phyloP scores from a whole-genome alignment of 2,888 invertebrate genomes.

The Diploptera punctata region DNA sequence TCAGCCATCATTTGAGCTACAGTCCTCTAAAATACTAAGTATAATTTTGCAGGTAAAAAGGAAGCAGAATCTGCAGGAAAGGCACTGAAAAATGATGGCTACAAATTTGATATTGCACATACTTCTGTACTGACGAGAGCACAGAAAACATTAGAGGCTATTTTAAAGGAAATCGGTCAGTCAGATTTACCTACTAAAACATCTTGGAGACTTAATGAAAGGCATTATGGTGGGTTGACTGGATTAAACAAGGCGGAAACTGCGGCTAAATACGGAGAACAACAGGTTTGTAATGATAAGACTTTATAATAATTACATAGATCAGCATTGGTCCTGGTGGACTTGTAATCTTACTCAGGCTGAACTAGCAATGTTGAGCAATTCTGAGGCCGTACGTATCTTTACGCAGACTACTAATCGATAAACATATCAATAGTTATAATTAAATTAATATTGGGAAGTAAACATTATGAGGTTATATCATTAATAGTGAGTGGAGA shows the following conservation, averaged over 20 bases:
- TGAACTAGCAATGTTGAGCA: no score
- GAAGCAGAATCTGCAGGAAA: constrained; percentile 77
- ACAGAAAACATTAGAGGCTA: constrained; percentile 71
- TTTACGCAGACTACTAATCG: no score
- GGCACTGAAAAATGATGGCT: constrained; percentile 71
- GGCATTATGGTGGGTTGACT: constrained; percentile 87
- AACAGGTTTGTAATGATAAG: constrained; percentile 67
- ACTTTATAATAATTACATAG: no score
- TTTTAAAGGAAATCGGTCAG: constrained; percentile 72
- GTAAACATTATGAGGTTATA: no score
- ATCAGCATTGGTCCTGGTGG: no score
- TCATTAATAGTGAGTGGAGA: no score
- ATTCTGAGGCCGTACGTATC: no score
- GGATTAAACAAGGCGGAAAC: constrained; percentile 86
- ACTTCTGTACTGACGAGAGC: constrained; percentile 83
- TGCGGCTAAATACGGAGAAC: constrained; percentile 84
- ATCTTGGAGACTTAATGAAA: constrained; percentile 86
- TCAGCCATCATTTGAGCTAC: no score
- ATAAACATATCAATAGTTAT: no score
- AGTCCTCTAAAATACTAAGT: not conserved
- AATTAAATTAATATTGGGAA: no score
- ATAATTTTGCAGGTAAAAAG: constrained; percentile 60
- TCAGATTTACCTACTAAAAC: constrained; percentile 70
- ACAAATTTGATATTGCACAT: constrained; percentile 79
- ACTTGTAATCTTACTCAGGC: no score